phyloP scores from a whole-genome alignment of 1,140 invertebrate genomes.

The Magallana gigas region DNA sequence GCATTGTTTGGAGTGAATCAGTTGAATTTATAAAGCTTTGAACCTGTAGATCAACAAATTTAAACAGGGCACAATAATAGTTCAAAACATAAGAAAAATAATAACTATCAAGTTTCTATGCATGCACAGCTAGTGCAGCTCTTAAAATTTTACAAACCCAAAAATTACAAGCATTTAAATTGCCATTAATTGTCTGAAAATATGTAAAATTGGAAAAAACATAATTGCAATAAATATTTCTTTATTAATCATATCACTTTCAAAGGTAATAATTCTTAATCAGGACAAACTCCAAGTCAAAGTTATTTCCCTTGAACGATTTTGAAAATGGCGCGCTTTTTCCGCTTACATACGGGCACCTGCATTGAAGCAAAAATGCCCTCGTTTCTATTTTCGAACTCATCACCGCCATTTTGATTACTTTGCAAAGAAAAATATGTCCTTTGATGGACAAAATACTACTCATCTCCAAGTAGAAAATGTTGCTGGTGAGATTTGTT shows the following conservation, averaged over 20 bases:
- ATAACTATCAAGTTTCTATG: too few relatives aligned
- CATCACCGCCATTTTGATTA: slow-evolving; percentile 74
- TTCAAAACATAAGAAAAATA: too few relatives aligned
- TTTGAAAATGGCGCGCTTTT: slow-evolving; percentile 19
- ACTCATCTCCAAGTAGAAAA: slow-evolving; percentile 75
- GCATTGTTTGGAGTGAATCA: slow-evolving; percentile 17
- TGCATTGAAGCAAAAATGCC: not conserved
- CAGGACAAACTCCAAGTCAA: not conserved
- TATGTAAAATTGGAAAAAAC: too few relatives aligned
- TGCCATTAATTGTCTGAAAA: too few relatives aligned
- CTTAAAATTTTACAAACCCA: too few relatives aligned
- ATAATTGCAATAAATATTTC: too few relatives aligned
- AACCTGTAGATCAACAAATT: not conserved
- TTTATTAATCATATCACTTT: too few relatives aligned
- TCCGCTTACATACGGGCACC: not conserved
- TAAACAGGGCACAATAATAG: not conserved
- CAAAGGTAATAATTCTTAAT: too few relatives aligned
- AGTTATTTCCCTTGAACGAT: not conserved
- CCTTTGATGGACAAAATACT: slow-evolving; percentile 66
- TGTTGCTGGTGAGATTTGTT: slow-evolving; percentile 67
- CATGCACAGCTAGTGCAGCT: too few relatives aligned
- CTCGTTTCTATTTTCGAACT: slow-evolving; percentile 42
- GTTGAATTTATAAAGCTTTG: not conserved
- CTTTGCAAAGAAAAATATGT: slow-evolving; percentile 71
- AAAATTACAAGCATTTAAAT: too few relatives aligned